Conservation (phyloP, 64 coral and sea anemone genomes). For the Montipora cactus region DNA sequence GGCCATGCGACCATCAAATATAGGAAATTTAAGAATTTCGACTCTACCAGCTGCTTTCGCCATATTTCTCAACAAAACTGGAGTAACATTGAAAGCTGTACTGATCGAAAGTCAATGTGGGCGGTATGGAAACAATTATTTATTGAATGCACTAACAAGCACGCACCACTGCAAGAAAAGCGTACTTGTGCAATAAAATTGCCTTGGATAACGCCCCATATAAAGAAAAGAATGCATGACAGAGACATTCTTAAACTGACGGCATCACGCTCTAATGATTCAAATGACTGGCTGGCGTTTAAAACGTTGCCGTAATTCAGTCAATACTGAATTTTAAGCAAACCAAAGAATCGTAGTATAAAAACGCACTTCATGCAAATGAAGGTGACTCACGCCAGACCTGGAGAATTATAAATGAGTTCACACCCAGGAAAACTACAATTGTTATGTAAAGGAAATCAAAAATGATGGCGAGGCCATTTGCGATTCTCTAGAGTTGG, state of each 20-base stretch:
- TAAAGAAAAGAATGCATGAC: constrained; percentile 14
- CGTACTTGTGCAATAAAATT: constrained; percentile 6
- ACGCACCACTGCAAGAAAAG: constrained; percentile 25
- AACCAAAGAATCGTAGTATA: background rate
- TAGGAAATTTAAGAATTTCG: no score
- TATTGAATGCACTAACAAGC: background rate
- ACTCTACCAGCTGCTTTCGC: no score
- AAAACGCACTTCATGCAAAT: background rate
- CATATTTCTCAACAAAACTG: background rate
- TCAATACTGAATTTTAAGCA: no score
- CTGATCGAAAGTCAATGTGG: constrained; percentile 37
- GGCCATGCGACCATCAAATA: no score
- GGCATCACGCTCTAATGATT: background rate
- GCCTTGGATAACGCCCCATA: constrained; percentile 3
- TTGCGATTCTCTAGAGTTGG: constrained; percentile 47
- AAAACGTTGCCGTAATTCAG: no score
- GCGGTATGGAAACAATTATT: background rate
- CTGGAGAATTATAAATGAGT: background rate
- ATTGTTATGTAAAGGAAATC: constrained; percentile 22
- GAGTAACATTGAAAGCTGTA: background rate
- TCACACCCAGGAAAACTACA: no score
- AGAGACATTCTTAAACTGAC: background rate
- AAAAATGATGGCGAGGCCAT: constrained; percentile 31
- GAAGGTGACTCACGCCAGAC: background rate
- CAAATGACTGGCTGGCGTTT: background rate